Base-by-base conservation (phyloP, 30 jellyfish, hydroid and myxozoan genomes). In the Aurelia aurita complex sp. Pacific region DNA sequence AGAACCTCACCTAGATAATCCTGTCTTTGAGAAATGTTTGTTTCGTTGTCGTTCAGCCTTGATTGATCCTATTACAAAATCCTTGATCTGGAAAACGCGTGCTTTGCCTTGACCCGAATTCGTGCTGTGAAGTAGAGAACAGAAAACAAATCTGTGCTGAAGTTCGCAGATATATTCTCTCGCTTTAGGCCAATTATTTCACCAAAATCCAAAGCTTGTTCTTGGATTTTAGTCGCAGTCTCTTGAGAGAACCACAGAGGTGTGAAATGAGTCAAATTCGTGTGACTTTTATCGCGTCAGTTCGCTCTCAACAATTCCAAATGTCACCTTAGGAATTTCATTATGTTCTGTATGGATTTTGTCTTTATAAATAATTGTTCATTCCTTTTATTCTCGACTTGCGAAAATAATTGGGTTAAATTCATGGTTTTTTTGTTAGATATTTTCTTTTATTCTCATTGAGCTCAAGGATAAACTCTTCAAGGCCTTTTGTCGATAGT, bases 291-390 rank as follows among this genome's bases (percentile, higher is more conserved):
- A 46, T 46, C 57, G 6, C 57, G 14, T 46, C 15, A 9, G 57
- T 7, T 46, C 14, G 57, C 57, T 13, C 6, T 7, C 57, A 4
- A 46, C 57, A 46, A 46, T 46, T 46, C 57, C 57, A 74, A 46
- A 33, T 18, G 18, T 62, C 85, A 74, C 85, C 85, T 54, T 14
- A 43, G 72, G 85, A 74, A 74, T 74, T 74, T 74, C 60, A 74
- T 74, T 74, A 46, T 40, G 35, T 42, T 42, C 33, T 15, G 64
- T 12, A 29, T 17, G 64, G 57, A 16, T 10, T 54, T 74, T 74
- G 53, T 64, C 71, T 34, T 12, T 46, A 36, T 46, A 14, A 38
- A 12, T 34, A 64, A 54, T 74, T 74, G 72, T 74, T 74, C 19
- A 74, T 14, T 29, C 29, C 32, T 10, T 51, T 74, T 74, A 74